These are phyloP conservation scores for Pseudomyrmex dendroicus DNA, from an alignment of 1,140 invertebrate species.

Conservation along the genomic window DNA sequence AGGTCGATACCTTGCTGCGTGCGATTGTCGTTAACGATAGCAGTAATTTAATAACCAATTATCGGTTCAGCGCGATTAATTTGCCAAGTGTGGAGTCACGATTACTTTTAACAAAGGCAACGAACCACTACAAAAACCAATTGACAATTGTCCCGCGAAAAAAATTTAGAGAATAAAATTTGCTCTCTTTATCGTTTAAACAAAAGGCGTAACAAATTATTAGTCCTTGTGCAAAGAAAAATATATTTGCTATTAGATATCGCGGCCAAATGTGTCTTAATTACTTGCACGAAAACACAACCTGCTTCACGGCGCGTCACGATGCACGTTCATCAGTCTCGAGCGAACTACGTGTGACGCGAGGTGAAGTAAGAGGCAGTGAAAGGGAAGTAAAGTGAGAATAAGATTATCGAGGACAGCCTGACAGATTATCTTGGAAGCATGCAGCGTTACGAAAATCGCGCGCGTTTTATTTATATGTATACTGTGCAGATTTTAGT, in stretches of 20 bases:
- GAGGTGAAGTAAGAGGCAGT: constrained; percentile 42
- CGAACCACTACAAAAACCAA: background rate
- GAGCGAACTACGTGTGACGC: constrained; percentile 29
- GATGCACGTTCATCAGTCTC: constrained; percentile 36
- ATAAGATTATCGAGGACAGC: constrained; percentile 47
- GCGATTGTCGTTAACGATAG: constrained; percentile 18
- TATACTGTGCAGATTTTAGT: background rate
- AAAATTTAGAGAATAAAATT: background rate
- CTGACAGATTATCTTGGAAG: constrained; percentile 29
- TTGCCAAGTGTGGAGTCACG: background rate
- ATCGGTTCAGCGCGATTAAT: constrained; percentile 18
- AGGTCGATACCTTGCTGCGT: background rate
- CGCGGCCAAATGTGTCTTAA: constrained; percentile 15
- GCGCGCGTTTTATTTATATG: background rate
- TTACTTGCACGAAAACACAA: constrained; percentile 36
- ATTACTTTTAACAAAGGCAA: background rate
- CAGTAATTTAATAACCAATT: constrained; percentile 48
- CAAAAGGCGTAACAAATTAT: constrained; percentile 41
- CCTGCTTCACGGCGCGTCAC: constrained; percentile 27
- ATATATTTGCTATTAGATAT: background rate
- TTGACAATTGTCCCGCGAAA: constrained; percentile 10
- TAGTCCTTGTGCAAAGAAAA: constrained; percentile 29
- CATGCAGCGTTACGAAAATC: constrained; percentile 8
- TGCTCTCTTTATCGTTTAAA: background rate
- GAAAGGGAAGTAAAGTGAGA: constrained; percentile 46